Conservation (phyloP, 2,888 invertebrate species). For the Hymenopus coronatus region DNA sequence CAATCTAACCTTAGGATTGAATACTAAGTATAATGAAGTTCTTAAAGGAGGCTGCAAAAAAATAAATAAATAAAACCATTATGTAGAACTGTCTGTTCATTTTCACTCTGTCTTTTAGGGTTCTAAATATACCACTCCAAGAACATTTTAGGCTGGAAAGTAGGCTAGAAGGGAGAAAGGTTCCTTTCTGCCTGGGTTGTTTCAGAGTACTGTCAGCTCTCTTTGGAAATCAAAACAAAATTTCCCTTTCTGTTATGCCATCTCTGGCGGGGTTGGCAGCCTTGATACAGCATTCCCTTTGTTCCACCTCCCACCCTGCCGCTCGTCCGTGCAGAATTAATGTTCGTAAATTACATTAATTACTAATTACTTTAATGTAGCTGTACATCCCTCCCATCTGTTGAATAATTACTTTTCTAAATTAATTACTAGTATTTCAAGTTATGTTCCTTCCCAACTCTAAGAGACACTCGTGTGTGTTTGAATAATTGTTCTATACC, state of each 20-base stretch:
- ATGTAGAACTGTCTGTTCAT: too few relatives aligned
- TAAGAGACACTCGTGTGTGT: not conserved
- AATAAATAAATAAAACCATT: too few relatives aligned
- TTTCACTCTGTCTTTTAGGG: too few relatives aligned
- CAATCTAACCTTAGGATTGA: too few relatives aligned
- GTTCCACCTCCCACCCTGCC: not conserved
- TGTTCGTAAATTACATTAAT: slow-evolving; percentile 17
- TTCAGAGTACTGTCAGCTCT: not conserved
- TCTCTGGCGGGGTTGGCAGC: not conserved
- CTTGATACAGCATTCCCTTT: slow-evolving; percentile 4
- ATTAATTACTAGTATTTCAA: slow-evolving; percentile 10
- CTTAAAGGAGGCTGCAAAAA: too few relatives aligned
- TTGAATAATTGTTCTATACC: not conserved
- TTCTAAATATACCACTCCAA: too few relatives aligned
- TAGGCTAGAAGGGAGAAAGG: not conserved
- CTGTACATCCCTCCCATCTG: slow-evolving; percentile 5
- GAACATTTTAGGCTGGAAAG: not conserved
- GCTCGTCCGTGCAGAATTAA: slow-evolving; percentile 6
- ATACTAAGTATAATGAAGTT: too few relatives aligned
- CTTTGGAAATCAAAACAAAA: slow-evolving; percentile 6
- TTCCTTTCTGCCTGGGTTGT: not conserved
- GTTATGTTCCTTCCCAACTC: not conserved
- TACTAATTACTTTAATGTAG: slow-evolving; percentile 18
- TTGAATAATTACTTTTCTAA: slow-evolving; percentile 18
- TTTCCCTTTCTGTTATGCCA: not conserved